Base-by-base conservation (phyloP, 37 sponge, comb jelly and placozoan genomes). In the Mnemiopsis leidyi region DNA sequence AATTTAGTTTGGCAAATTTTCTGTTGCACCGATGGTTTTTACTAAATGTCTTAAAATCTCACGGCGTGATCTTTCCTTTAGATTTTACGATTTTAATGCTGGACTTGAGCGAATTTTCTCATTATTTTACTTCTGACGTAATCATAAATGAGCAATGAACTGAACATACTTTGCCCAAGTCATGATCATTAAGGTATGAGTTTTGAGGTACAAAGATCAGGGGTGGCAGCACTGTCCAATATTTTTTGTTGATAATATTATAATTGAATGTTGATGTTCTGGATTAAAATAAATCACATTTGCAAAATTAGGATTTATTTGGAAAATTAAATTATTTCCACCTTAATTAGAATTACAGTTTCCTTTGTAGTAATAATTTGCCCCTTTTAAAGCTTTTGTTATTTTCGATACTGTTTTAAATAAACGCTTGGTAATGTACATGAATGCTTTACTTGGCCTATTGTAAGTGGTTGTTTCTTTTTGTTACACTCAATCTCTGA, bases 361-460 rank as follows among this genome's bases (percentile, higher is more conserved):
- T 48, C 20, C 26, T 77, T 77, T 77, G 79, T 77, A 77, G 79
- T 32, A 33, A 31, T 77, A 32, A 77, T 34, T 77, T 77, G 79
- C 32, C 79, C 79, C 79, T 77, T 77, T 77, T 77, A 77, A 77
- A 77, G 79, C 79, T 77, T 77, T 77, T 77, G 79, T 77, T 77
- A 77, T 77, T 77, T 77, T 77, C 79, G 36, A 77, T 77, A 77
- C 73, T 71, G 73, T 71, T 71, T 71, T 71, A 28, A 28, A 71
- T 28, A 28, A 23, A 29, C 73, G 73, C 73, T 69, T 69, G 73
- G 73, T 69, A 69, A 69, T 69, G 73, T 69, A 48, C 61, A 48
- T 48, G 61, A 48, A 69, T 69, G 73, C 73, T 69, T 69, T 69
- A 69, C 73, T 69, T 69, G 73, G 73, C 73, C 29, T 69, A 69